Evolutionary conservation across 1,140 invertebrate genomes (phyloP).

Genomic region (Megalopta genalis): DNA sequence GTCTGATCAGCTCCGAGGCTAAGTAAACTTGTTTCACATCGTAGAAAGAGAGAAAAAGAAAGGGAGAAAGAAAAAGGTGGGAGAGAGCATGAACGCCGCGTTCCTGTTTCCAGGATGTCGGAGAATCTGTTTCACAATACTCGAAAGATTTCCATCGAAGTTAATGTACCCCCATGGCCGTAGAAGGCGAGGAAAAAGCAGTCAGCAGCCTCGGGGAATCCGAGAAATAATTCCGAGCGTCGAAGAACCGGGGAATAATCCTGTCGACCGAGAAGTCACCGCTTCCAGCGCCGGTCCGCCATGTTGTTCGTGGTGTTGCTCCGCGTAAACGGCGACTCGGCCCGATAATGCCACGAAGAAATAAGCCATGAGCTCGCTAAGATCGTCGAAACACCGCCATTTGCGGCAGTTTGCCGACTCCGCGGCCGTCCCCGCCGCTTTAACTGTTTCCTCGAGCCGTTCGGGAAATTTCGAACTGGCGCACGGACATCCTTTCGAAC

Average conservation of each 20-base stretch:
- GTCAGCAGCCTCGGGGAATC: not conserved
- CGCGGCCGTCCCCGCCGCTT: constrained; percentile 54
- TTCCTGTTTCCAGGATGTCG: not conserved
- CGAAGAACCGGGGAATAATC: not conserved
- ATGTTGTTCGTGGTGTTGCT: constrained; percentile 2
- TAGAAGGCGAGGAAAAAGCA: not conserved
- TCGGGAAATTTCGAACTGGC: constrained; percentile 56
- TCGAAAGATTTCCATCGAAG: not conserved
- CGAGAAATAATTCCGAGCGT: not conserved
- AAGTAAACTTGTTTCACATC: too few relatives aligned
- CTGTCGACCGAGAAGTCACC: not conserved
- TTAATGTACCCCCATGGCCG: not conserved
- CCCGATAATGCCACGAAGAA: constrained; percentile 61
- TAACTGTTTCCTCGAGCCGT: constrained; percentile 61
- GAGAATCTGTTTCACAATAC: not conserved
- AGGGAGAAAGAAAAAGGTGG: too few relatives aligned
- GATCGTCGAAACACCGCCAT: constrained; percentile 61
- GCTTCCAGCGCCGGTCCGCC: not conserved
- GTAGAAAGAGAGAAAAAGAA: too few relatives aligned
- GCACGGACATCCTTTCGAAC: constrained; percentile 56
- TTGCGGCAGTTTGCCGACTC: constrained; percentile 68
- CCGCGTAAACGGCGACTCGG: constrained; percentile 44
- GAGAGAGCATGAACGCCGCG: too few relatives aligned
- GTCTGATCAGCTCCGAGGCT: too few relatives aligned
- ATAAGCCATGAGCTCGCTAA: constrained; percentile 49